These are phyloP conservation scores for Oryzias curvinotus DNA, from an alignment of 2,113 vertebrate species.

Conservation along the genomic window DNA sequence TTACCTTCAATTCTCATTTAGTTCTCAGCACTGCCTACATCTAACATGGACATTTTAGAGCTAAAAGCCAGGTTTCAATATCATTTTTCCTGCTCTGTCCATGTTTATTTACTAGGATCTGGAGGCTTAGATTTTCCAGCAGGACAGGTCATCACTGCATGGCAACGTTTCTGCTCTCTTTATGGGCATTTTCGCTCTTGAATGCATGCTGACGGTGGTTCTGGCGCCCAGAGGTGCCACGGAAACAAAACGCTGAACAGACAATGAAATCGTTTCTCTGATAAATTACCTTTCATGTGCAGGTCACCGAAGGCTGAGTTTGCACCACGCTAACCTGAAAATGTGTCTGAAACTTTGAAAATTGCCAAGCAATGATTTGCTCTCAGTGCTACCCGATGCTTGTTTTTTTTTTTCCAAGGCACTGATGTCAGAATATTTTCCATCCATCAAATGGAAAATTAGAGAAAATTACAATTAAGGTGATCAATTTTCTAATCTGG, in stretches of 20 bases:
- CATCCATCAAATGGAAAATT: background rate
- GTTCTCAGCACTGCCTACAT: slow-evolving; percentile 10
- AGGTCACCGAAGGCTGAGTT: background rate
- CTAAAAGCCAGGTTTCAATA: background rate
- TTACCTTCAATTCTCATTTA: slow-evolving; percentile 13
- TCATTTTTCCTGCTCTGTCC: background rate
- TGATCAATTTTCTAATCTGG: slow-evolving; percentile 10
- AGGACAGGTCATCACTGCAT: background rate
- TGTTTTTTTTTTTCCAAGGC: no score
- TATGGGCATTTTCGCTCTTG: slow-evolving; percentile 21
- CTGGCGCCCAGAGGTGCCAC: slow-evolving; percentile 2
- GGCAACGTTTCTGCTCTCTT: slow-evolving; percentile 11
- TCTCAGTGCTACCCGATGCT: no score
- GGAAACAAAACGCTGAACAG: slow-evolving; percentile 29
- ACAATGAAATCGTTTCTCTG: slow-evolving; percentile 18
- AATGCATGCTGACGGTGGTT: slow-evolving; percentile 2
- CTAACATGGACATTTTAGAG: slow-evolving; percentile 7
- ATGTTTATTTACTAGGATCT: slow-evolving; percentile 4
- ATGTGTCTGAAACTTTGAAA: no score
- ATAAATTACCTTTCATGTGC: background rate
- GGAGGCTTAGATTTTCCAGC: slow-evolving; percentile 14
- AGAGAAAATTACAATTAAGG: background rate
- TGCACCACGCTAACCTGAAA: no score
- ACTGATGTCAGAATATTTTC: background rate
- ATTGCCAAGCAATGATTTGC: no score